These are phyloP conservation scores for Menidia menidia DNA, from an alignment of 2,797 vertebrate genomes.

Conservation along the genomic window DNA sequence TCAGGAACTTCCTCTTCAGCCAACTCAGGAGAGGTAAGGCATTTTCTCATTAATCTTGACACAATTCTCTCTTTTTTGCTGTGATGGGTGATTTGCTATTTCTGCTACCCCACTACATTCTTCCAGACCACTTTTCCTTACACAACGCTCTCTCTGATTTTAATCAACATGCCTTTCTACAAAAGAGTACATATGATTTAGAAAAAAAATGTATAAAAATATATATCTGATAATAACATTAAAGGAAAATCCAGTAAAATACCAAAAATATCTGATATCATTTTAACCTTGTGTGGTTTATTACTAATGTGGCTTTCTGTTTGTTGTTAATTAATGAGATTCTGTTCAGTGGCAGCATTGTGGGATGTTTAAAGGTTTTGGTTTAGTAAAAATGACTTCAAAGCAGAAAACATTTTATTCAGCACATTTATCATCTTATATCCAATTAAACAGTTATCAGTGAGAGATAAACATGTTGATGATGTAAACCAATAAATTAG, in stretches of 20 bases:
- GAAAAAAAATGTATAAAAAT: neutral
- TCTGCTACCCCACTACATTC: constrained; percentile 7
- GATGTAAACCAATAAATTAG: constrained; percentile 67
- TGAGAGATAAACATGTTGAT: constrained; percentile 71
- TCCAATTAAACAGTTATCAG: constrained; percentile 69
- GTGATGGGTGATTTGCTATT: constrained; percentile 28
- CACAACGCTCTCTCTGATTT: constrained; percentile 10
- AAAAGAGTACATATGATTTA: neutral
- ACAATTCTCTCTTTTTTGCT: constrained; percentile 31
- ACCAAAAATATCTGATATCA: neutral
- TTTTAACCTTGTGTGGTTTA: constrained; percentile 21
- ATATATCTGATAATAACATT: neutral
- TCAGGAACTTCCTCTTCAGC: constrained; percentile 53
- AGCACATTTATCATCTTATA: constrained; percentile 58
- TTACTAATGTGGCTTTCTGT: constrained; percentile 11
- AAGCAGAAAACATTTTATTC: constrained; percentile 31
- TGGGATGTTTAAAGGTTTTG: constrained; percentile 21
- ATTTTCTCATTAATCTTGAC: constrained; percentile 56
- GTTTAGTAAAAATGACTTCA: constrained; percentile 34
- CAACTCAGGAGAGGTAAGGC: constrained; percentile 45
- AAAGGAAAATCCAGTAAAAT: neutral
- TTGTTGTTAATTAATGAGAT: constrained; percentile 35
- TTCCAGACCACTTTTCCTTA: constrained; percentile 13
- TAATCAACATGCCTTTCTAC: constrained; percentile 8
- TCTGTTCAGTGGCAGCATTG: constrained; percentile 24